A percentile compares a stretch with the other conserved stretches of the same genome.
Evolutionary conservation across 2,113 vertebrate species (phyloP).

Genomic region (Marmota flaviventris): DNA sequence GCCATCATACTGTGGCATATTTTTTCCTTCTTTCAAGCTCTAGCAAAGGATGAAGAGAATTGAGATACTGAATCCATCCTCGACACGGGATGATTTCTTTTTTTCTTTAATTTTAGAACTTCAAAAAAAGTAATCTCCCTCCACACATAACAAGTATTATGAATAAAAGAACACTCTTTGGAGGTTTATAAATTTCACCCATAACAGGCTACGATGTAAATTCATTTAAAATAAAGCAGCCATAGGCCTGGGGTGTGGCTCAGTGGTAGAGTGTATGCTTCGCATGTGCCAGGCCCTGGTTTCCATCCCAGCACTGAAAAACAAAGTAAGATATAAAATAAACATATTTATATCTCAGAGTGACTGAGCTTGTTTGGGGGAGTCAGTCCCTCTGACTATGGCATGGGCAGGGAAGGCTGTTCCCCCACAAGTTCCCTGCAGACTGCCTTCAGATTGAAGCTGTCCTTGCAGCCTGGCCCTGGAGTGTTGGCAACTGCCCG

Average conservation of each 20-base stretch:
- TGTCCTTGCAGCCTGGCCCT: not conserved
- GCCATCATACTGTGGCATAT: not conserved
- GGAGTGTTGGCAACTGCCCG: not conserved
- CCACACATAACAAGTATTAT: not conserved
- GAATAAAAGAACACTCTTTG: slow-evolving; percentile 42
- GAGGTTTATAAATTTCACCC: slow-evolving; percentile 9
- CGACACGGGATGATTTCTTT: slow-evolving; percentile 9
- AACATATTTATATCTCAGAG: not conserved
- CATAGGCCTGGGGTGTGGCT: not conserved
- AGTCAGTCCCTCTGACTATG: not conserved
- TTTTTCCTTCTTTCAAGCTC: slow-evolving; percentile 49
- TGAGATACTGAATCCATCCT: not conserved
- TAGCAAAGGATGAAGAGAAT: slow-evolving; percentile 25
- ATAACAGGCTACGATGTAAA: not conserved
- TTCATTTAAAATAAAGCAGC: not conserved
- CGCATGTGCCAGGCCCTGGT: not conserved
- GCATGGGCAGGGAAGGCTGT: not conserved
- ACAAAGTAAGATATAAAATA: not conserved
- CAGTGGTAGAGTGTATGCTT: not conserved
- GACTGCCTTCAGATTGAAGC: not conserved
- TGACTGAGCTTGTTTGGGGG: not conserved
- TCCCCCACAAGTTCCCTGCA: not conserved
- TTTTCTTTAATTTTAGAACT: slow-evolving; percentile 63
- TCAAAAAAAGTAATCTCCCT: slow-evolving; percentile 29
- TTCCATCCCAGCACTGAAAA: not conserved